phyloP scores from a whole-genome alignment of 2,113 vertebrate species.

The Penelope pileata region DNA sequence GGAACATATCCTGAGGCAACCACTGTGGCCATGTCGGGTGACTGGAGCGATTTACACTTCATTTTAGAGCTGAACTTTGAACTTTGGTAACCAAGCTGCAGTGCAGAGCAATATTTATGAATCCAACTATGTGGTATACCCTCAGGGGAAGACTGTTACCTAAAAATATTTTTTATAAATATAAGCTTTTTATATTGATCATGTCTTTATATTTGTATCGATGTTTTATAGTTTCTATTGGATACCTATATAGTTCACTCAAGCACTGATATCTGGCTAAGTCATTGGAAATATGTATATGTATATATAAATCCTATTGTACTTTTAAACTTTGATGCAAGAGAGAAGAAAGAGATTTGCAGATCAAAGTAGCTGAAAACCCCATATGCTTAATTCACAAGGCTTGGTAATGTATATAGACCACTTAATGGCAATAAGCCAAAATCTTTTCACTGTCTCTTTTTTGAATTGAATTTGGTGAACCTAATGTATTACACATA shows the following conservation, averaged over 20 bases:
- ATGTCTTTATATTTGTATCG: conserved; percentile 85
- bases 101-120: conserved; percentile 83
- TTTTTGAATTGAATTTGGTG: neutral
- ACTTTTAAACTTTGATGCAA: conserved; percentile 62
- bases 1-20: conserved; percentile 79
- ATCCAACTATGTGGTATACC: conserved; percentile 85
- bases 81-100: conserved; percentile 77
- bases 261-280: conserved; percentile 94
- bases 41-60: conserved; percentile 77
- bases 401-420: neutral
- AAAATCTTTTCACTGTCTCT: neutral
- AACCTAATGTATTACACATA: neutral
- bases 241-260: conserved; percentile 89
- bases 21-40: conserved; percentile 73
- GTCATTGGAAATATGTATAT: conserved; percentile 62
- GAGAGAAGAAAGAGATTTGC: conserved; percentile 27
- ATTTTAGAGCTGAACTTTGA: conserved; percentile 75
- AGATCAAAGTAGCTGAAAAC: conserved; percentile 52
- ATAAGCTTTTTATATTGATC: conserved; percentile 89
- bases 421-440: conserved; percentile 1
- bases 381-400: conserved; percentile 18
- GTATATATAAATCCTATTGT: conserved; percentile 55
- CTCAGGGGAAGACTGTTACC: conserved; percentile 93
- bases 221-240: conserved; percentile 84
- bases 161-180: conserved; percentile 95